Conservation (phyloP, 2,797 vertebrate genomes). For the Chanos chanos region DNA sequence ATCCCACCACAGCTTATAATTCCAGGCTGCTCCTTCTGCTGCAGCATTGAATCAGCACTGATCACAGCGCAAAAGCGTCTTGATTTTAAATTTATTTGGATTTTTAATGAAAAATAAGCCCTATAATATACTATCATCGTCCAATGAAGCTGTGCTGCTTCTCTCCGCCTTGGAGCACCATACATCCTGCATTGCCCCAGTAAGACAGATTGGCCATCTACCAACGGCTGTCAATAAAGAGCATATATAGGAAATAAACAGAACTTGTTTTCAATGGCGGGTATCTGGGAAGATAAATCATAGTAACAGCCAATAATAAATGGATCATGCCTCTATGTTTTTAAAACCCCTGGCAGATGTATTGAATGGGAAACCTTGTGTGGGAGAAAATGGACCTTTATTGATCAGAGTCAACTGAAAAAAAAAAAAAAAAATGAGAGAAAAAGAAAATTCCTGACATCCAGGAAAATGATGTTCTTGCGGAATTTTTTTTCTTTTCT, state of each 20-base stretch:
- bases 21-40: too few relatives aligned
- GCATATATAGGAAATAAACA: conserved; percentile 63
- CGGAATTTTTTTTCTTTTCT: conserved; percentile 51
- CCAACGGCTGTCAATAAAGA: conserved; percentile 71
- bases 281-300: conserved; percentile 68
- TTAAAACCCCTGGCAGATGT: conserved; percentile 74
- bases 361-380: conserved; percentile 75
- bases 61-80: too few relatives aligned
- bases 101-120: too few relatives aligned
- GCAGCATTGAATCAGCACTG: too few relatives aligned
- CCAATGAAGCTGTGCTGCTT: conserved; percentile 9
- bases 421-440: conserved; percentile 34
- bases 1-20: too few relatives aligned
- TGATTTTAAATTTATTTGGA: too few relatives aligned
- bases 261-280: conserved; percentile 66
- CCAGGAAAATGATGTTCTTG: conserved; percentile 70
- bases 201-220: conserved; percentile 42
- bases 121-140: conserved; percentile 1
- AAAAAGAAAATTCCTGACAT: conserved; percentile 59
- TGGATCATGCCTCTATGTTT: conserved; percentile 72
- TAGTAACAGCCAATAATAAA: conserved; percentile 82
- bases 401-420: conserved; percentile 71
- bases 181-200: conserved; percentile 31
- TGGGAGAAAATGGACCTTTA: conserved; percentile 76
- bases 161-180: conserved; percentile 12